These are phyloP conservation scores for Heliconius congener DNA, from an alignment of 1,140 invertebrate species.

Conservation along the genomic window DNA sequence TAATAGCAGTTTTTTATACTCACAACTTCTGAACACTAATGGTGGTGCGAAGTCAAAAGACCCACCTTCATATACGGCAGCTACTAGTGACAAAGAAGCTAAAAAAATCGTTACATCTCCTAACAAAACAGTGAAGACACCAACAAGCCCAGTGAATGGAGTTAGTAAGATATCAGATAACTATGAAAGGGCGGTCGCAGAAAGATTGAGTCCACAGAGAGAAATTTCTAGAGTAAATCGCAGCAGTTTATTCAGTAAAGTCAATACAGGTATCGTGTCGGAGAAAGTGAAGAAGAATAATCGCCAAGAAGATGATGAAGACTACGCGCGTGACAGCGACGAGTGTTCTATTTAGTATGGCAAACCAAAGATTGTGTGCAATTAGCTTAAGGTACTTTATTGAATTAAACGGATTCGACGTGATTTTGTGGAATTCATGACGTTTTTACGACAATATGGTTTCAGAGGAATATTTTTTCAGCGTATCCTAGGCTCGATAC, in stretches of 20 bases:
- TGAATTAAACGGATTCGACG: not conserved
- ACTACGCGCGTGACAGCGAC: conserved; percentile 83
- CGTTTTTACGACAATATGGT: not conserved
- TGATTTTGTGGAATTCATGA: conserved; percentile 4
- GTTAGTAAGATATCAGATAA: conserved; percentile 80
- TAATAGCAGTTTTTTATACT: conserved; percentile 79
- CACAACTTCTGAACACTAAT: conserved; percentile 66
- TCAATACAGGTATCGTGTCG: conserved; percentile 70
- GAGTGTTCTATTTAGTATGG: conserved; percentile 80
- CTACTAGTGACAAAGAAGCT: conserved; percentile 57
- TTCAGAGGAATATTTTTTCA: conserved; percentile 72
- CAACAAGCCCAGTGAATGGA: conserved; percentile 73
- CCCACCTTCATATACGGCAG: conserved; percentile 68
- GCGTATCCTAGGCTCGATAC: conserved; percentile 70
- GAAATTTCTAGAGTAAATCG: conserved; percentile 66
- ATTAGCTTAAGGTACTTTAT: not conserved
- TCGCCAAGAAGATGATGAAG: conserved; percentile 77
- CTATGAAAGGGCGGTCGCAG: conserved; percentile 73
- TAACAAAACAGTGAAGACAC: conserved; percentile 53
- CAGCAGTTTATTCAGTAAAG: conserved; percentile 75
- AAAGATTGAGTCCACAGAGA: conserved; percentile 67
- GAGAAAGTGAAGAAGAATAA: conserved; percentile 61
- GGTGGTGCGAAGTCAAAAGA: conserved; percentile 63
- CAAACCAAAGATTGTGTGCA: conserved; percentile 28
- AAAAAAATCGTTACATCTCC: conserved; percentile 57